Base-by-base conservation (phyloP, 2,113 vertebrate genomes). In the Ondatra zibethicus region DNA sequence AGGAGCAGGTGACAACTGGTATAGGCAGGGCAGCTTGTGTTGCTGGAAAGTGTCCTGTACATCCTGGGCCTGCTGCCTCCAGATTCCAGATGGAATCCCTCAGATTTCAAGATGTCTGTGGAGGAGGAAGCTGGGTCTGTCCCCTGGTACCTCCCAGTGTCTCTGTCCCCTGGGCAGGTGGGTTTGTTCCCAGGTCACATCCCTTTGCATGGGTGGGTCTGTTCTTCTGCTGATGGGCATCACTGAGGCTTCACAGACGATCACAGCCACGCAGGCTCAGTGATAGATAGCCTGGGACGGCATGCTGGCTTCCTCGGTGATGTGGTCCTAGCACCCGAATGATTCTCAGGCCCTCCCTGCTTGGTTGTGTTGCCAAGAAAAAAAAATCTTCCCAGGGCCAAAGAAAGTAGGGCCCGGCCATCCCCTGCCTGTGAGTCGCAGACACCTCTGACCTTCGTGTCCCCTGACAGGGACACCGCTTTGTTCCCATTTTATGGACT, bases 71-170 rank as follows among this genome's bases (percentile, higher is more conserved):
- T 0, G 47, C 73, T 11, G 16, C 66, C 17, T 39, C 58, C 14
- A 11, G 81, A 19, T 58, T 58, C 55, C 55, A 58, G 55, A 58
- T 58, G 55, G 55, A 58, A 58, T 96, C 95, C 97, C 81, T 55
- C 2, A 11, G 65, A 93, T 96, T 92, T 91, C 97, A 63, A 19
- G 33, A 39, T 73, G 65, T 75, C 68, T 61, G 73, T 27, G 55
- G 80, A 68, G 68, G 78, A 78, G 73, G 16, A 82, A 66, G 4
- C 19, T n/a, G 4, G n/a, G 63, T 66, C 82, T 66, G 82, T 31
- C 7, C 14, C 6, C 52, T 82, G 36, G 36, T 39, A 36, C 36
- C 36, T 52, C 12, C 0, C 8, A 82, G 52, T 7, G 11, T 52
- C 19, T 80, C 76, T n/a, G 65, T 63, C 8, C 45, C 31, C 89